A percentile compares a stretch with the other conserved stretches of the same genome.
These are phyloP conservation scores for Brachionus rotundiformis DNA, from an alignment of 1,140 invertebrate species.

Conservation along the genomic window DNA sequence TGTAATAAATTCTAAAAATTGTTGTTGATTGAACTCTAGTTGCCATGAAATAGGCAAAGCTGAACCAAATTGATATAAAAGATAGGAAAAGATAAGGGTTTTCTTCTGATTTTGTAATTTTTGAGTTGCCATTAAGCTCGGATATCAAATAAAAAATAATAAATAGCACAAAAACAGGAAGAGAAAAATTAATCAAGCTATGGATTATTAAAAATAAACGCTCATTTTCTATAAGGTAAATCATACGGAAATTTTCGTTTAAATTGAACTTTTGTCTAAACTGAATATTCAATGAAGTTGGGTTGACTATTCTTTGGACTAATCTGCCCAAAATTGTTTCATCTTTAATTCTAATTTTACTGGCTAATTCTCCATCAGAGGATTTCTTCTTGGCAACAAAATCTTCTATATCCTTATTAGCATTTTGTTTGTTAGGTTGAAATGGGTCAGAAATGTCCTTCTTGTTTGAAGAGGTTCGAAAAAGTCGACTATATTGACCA, in stretches of 20 bases:
- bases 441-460: constrained; percentile 27
- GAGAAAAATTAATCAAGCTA: not conserved
- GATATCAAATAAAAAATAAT: not conserved
- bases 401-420: not conserved
- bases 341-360: not conserved
- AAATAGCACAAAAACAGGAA: not conserved
- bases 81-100: constrained; percentile 12
- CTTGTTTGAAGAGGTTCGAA: not conserved
- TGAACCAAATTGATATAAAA: constrained; percentile 22
- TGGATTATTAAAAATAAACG: constrained; percentile 26
- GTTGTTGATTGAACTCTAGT: constrained; percentile 14
- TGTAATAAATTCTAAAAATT: constrained; percentile 50
- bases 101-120: constrained; percentile 28
- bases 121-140: not conserved
- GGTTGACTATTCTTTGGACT: not conserved
- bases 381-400: constrained; percentile 10
- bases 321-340: not conserved
- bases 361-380: not conserved
- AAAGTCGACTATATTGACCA: not conserved
- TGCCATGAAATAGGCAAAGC: constrained; percentile 20
- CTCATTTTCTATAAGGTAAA: constrained; percentile 47
- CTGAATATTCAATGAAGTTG: constrained; percentile 40
- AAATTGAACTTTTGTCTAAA: constrained; percentile 18
- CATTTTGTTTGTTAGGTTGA: constrained; percentile 11
- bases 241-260: constrained; percentile 40